A percentile compares a stretch with the other conserved stretches of the same genome.
phyloP scores from a whole-genome alignment of 2,113 vertebrate species.

The Ornithorhynchus anatinus region DNA sequence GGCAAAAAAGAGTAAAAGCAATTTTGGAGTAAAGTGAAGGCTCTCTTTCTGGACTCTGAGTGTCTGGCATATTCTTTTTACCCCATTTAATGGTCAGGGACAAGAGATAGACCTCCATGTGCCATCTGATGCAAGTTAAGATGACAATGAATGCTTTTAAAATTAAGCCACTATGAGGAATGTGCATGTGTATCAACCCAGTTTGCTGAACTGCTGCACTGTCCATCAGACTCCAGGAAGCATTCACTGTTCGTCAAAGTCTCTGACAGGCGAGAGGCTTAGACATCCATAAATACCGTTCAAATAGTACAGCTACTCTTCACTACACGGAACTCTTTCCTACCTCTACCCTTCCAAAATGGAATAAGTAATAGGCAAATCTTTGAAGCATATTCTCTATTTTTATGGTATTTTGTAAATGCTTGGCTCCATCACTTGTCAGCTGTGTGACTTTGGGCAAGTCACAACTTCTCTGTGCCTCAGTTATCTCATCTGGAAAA shows the following conservation, averaged over 20 bases:
- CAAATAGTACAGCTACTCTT: background rate
- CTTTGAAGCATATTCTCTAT: too few relatives aligned
- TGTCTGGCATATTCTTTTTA: background rate
- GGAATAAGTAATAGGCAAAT: too few relatives aligned
- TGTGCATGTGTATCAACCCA: background rate
- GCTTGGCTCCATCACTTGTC: fast-evolving
- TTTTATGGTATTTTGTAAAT: too few relatives aligned
- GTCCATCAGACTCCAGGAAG: fast-evolving
- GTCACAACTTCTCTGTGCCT: too few relatives aligned
- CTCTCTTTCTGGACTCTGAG: background rate
- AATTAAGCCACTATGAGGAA: background rate
- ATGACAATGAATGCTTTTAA: background rate
- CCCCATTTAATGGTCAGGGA: background rate
- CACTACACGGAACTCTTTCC: fast-evolving
- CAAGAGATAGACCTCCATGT: background rate
- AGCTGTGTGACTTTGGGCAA: too few relatives aligned
- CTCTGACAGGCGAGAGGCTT: too few relatives aligned
- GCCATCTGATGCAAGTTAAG: background rate
- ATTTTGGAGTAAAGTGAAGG: background rate
- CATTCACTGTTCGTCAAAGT: background rate
- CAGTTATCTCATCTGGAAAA: too few relatives aligned
- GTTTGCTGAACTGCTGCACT: background rate
- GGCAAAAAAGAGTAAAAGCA: background rate
- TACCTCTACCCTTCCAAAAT: background rate
- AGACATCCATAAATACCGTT: fast-evolving